Percentiles rank a stretch among this genome's conserved stretches.
These are phyloP conservation scores for Mantis religiosa DNA, from an alignment of 2,888 invertebrate genomes.

Conservation along the genomic window DNA sequence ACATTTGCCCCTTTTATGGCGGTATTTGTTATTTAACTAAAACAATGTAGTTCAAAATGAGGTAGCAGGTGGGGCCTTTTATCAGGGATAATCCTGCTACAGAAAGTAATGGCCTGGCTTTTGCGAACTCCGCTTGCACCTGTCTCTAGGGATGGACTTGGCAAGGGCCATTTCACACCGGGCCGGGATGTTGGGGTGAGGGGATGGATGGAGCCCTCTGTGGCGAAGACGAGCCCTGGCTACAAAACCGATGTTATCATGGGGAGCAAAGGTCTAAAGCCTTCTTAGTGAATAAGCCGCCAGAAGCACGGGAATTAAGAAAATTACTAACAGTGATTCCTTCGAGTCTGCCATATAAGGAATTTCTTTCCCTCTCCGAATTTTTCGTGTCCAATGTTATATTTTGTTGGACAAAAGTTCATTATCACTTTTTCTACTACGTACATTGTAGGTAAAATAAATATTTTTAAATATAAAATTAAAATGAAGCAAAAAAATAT, in stretches of 20 bases:
- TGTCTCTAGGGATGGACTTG: background rate
- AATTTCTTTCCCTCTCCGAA: background rate
- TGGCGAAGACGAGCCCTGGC: background rate
- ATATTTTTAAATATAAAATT: too few relatives aligned
- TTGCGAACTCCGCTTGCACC: background rate
- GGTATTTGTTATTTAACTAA: background rate
- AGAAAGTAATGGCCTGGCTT: background rate
- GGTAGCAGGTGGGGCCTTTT: background rate
- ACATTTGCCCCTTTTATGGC: background rate
- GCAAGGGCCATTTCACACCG: background rate
- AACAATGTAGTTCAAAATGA: background rate
- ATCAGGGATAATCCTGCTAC: background rate
- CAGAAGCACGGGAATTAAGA: background rate
- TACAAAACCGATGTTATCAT: background rate
- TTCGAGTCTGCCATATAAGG: background rate
- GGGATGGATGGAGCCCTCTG: background rate
- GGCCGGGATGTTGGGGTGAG: background rate
- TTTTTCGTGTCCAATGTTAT: too few relatives aligned
- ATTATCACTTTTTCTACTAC: too few relatives aligned
- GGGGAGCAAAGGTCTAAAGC: background rate
- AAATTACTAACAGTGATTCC: background rate
- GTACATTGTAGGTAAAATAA: too few relatives aligned
- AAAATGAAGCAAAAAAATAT: too few relatives aligned
- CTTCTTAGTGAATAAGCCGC: background rate
- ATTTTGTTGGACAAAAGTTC: too few relatives aligned